Conservation (phyloP, 2,888 invertebrate genomes). For the Sminthurinus aureus region DNA sequence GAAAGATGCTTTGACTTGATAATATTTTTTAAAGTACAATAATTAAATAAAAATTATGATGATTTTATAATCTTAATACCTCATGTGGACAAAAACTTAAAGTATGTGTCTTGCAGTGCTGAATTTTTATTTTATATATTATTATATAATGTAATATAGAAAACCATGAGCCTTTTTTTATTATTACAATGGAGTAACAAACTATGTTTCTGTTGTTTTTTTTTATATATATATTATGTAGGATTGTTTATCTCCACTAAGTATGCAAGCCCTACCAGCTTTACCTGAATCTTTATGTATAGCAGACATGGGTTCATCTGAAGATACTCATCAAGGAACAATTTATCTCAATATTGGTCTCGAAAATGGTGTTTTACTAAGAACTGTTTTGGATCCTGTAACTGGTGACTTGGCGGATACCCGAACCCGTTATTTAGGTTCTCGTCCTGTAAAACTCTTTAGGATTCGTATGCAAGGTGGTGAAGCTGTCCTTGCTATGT, state of each 20-base stretch:
- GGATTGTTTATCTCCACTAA: constrained; percentile 93
- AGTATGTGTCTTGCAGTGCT: constrained; percentile 46
- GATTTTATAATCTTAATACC: constrained; percentile 22
- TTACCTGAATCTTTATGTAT: constrained; percentile 96
- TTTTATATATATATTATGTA: constrained; percentile 61
- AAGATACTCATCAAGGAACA: constrained; percentile 69
- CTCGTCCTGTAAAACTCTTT: constrained; percentile 94
- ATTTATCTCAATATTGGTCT: constrained; percentile 96
- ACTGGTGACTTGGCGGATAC: constrained; percentile 98
- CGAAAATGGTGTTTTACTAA: constrained; percentile 92
- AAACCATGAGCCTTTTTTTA: too few species aligned
- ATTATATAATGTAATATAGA: not conserved
- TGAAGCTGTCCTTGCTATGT: constrained; percentile 97
- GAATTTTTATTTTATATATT: constrained; percentile 35
- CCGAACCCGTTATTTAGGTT: constrained; percentile 94
- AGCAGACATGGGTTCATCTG: constrained; percentile 86
- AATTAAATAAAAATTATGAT: constrained; percentile 28
- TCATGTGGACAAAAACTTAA: constrained; percentile 27
- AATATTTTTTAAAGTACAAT: constrained; percentile 16
- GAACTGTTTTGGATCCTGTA: constrained; percentile 93
- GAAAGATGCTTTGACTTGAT: not conserved
- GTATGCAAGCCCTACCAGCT: constrained; percentile 96
- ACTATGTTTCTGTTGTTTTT: constrained; percentile 16
- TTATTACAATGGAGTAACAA: not conserved
- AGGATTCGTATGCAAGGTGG: constrained; percentile 94